Percentiles rank a stretch among this genome's conserved stretches.
phyloP scores from a whole-genome alignment of 2,113 vertebrate species.

The Bubo blakistoni region DNA sequence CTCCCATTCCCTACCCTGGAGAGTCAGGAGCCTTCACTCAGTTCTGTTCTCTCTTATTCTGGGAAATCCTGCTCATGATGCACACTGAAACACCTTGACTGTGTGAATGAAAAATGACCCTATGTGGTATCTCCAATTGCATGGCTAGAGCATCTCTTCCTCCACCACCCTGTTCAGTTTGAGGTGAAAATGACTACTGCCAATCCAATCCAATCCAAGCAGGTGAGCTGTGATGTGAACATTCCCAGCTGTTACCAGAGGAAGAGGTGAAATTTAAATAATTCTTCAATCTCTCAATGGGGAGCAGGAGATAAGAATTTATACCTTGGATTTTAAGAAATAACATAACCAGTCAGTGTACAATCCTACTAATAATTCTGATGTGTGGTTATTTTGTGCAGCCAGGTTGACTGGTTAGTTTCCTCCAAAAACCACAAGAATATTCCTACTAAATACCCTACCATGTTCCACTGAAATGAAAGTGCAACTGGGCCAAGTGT shows the following conservation, averaged over 20 bases:
- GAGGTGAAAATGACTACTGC: not conserved
- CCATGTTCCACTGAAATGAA: not conserved
- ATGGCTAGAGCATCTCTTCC: not conserved
- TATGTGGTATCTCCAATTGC: not conserved
- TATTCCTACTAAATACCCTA: not conserved
- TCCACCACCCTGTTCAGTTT: not conserved
- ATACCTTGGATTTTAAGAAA: not conserved
- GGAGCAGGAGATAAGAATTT: not conserved
- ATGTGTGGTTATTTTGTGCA: not conserved
- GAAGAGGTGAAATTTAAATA: not conserved
- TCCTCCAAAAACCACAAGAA: not conserved
- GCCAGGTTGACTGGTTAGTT: not conserved
- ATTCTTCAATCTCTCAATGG: not conserved
- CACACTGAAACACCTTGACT: not conserved
- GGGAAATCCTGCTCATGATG: not conserved
- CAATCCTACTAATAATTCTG: not conserved
- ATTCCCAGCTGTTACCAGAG: not conserved
- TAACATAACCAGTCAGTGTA: not conserved
- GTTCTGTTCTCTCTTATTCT: not conserved
- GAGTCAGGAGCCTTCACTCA: not conserved
- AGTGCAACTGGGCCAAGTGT: too few relatives aligned
- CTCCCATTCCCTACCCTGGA: not conserved
- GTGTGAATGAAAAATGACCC: not conserved
- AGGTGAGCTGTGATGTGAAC: rapidly evolving
- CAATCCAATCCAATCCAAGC: not conserved